Conservation (phyloP, 2,797 vertebrate genomes). For the Setipinna tenuifilis region DNA sequence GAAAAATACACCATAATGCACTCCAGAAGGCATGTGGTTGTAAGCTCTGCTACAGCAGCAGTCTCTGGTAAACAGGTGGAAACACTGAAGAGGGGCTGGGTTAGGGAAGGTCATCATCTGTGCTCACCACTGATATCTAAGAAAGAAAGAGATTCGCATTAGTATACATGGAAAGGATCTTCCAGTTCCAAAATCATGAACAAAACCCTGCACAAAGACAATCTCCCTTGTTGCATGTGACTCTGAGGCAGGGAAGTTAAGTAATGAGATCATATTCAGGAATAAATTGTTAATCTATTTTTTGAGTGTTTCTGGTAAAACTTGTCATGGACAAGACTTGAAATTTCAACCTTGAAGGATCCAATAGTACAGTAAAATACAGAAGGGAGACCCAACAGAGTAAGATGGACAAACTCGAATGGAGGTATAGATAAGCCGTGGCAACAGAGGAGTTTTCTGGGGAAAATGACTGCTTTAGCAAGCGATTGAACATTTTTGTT, state of each 20-base stretch:
- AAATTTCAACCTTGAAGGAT: neutral
- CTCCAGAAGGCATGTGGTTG: conserved; percentile 84
- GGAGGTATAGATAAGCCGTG: neutral
- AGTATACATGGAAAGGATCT: conserved; percentile 26
- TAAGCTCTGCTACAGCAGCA: conserved; percentile 69
- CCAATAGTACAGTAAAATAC: neutral
- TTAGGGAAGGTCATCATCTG: conserved; percentile 94
- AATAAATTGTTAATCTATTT: too few species aligned
- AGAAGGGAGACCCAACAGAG: neutral
- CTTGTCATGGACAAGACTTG: too few species aligned
- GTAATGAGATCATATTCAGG: too few species aligned
- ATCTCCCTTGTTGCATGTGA: too few species aligned
- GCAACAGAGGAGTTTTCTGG: neutral
- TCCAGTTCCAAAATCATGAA: too few species aligned
- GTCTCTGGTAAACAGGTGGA: conserved; percentile 69
- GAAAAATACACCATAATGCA: conserved; percentile 73
- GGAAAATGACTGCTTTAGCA: neutral
- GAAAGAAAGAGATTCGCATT: conserved; percentile 42
- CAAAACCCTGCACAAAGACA: too few species aligned
- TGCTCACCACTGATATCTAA: conserved; percentile 98
- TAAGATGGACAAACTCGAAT: too few species aligned
- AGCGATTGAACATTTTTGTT: neutral
- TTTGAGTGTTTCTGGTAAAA: too few species aligned
- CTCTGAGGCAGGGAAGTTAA: too few species aligned
- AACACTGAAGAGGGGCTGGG: conserved; percentile 62